A percentile compares a stretch with the other conserved stretches of the same genome.
Conservation (phyloP, 2,113 vertebrate species). For the Epinephelus moara region DNA sequence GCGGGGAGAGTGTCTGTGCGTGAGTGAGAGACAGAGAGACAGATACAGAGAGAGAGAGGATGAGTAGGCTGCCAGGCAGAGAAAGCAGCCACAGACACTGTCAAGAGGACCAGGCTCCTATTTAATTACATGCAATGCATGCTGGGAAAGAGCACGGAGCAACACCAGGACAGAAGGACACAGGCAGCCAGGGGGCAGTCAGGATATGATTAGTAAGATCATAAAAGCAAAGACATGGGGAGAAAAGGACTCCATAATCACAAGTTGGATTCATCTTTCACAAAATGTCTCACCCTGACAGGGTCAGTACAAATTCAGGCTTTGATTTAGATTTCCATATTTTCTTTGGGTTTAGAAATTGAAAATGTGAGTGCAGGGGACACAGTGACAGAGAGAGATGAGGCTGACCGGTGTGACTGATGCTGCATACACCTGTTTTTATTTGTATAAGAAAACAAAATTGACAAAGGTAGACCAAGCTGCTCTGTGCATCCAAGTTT, state of each 20-base stretch:
- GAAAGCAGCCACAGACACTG: slow-evolving; percentile 71
- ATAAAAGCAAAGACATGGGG: slow-evolving; percentile 77
- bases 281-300: slow-evolving; percentile 70
- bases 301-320: slow-evolving; percentile 66
- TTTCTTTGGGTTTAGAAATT: slow-evolving; percentile 47
- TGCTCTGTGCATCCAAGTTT: slow-evolving; percentile 26
- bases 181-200: slow-evolving; percentile 76
- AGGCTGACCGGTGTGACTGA: slow-evolving; percentile 18
- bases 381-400: slow-evolving; percentile 2
- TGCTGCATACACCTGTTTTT: slow-evolving; percentile 15
- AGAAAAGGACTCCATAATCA: slow-evolving; percentile 75
- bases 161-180: slow-evolving; percentile 79
- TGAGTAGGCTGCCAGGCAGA: slow-evolving; percentile 67
- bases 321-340: slow-evolving; percentile 76
- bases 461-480: slow-evolving; percentile 7
- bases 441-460: slow-evolving; percentile 10
- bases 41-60: slow-evolving; percentile 19
- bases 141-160: slow-evolving; percentile 74
- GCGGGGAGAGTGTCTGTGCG: slow-evolving; percentile 16
- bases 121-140: slow-evolving; percentile 81
- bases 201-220: slow-evolving; percentile 80
- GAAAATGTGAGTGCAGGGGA: slow-evolving; percentile 26
- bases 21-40: slow-evolving; percentile 53
- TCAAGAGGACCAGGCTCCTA: slow-evolving; percentile 75
- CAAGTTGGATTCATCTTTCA: slow-evolving; percentile 70